These are phyloP conservation scores for Drosophila robusta DNA, from an alignment of 2,888 invertebrate genomes.

Conservation along the genomic window DNA sequence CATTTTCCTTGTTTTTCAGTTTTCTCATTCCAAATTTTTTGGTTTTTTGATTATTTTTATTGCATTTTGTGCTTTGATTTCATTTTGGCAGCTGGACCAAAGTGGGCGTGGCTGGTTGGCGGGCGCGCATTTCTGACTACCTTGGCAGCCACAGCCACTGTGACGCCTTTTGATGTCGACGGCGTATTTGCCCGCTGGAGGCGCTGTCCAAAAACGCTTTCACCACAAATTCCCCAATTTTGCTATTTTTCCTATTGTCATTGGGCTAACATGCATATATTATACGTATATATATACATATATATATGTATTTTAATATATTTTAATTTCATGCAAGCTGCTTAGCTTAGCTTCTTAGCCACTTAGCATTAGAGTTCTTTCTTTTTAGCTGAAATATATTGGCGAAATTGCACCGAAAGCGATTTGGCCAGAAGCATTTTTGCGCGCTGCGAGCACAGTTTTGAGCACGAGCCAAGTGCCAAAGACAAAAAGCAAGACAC, in stretches of 20 bases:
- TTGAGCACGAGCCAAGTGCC: slow-evolving; percentile 33
- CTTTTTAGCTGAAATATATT: background rate
- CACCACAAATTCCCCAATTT: background rate
- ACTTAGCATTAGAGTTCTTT: background rate
- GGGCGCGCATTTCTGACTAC: slow-evolving; percentile 10
- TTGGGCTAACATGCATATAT: background rate
- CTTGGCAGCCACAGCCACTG: slow-evolving; percentile 40
- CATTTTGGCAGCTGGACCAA: slow-evolving; percentile 44
- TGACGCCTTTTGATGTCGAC: slow-evolving; percentile 50
- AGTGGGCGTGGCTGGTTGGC: slow-evolving; percentile 31
- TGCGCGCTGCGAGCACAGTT: slow-evolving; percentile 6
- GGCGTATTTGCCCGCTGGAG: background rate
- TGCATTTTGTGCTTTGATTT: slow-evolving; percentile 56
- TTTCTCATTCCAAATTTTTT: slow-evolving; percentile 12
- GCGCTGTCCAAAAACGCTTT: slow-evolving; percentile 4
- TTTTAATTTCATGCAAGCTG: background rate
- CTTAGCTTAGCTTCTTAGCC: background rate
- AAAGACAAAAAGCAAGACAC: slow-evolving; percentile 9
- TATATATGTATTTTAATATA: background rate
- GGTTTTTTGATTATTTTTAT: slow-evolving; percentile 35
- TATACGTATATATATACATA: background rate
- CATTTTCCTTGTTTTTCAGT: slow-evolving; percentile 15
- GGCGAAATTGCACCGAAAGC: slow-evolving; percentile 28
- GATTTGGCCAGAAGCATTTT: slow-evolving; percentile 14
- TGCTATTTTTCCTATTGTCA: no score